Percentiles rank a stretch among this genome's conserved stretches.
phyloP scores from a whole-genome alignment of 2,888 invertebrate genomes.

The Tipula confusa region DNA sequence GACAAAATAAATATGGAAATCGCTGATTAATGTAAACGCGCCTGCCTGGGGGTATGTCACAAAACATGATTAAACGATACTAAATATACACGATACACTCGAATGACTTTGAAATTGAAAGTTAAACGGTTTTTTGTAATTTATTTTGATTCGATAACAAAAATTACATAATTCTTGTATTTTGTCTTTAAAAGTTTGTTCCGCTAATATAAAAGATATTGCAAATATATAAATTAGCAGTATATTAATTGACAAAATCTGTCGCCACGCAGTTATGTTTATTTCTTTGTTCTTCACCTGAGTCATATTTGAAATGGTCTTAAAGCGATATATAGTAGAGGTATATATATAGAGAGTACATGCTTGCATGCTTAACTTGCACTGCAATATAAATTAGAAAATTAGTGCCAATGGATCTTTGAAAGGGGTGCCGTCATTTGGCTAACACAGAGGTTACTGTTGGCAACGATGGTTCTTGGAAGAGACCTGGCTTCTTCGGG shows the following conservation, averaged over 20 bases:
- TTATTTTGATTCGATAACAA: background rate
- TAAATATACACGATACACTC: background rate
- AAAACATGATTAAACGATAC: slow-evolving; percentile 6
- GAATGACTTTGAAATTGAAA: slow-evolving; percentile 25
- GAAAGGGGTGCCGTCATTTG: too few species aligned
- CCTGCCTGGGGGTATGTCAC: background rate
- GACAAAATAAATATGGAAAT: background rate
- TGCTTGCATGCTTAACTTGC: too few species aligned
- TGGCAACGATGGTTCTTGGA: too few species aligned
- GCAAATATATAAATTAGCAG: background rate
- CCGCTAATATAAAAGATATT: background rate
- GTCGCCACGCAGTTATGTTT: background rate
- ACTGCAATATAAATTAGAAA: too few species aligned
- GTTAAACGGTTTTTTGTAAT: background rate
- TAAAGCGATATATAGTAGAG: too few species aligned
- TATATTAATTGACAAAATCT: background rate
- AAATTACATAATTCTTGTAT: background rate
- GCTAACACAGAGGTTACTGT: too few species aligned
- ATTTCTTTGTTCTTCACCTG: background rate
- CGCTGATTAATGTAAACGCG: background rate
- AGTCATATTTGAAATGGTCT: background rate
- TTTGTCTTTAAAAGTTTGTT: background rate
- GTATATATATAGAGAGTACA: too few species aligned
- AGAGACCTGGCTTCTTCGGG: too few species aligned
- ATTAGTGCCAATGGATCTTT: too few species aligned